Base-by-base conservation (phyloP, 1,140 invertebrate genomes). In the Magallana ariakensis region DNA sequence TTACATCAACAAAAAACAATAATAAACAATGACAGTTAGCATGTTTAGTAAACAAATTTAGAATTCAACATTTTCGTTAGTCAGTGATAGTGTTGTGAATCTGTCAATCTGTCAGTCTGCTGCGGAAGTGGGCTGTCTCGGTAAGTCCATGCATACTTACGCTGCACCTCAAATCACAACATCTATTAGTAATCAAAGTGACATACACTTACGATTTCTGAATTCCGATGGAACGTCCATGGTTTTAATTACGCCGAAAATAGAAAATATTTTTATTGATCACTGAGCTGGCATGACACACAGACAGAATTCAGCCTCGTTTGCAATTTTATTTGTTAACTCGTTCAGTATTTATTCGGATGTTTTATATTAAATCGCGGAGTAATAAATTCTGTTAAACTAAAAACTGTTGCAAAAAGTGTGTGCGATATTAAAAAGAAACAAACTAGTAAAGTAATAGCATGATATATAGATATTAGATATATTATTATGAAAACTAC, bases 191-290 rank as follows among this genome's bases (percentile, higher is more conserved):
- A 7, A 81, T 81, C 15, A 81, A 81, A 81, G 13, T 81, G 54
- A 81, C 80, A 81, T 81, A 81, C 80, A 81, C 80, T 81, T 81
- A 81, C 80, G 80, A 54, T 81, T 53, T 81, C 80, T 81, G 80
- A 81, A 53, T 54, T 81, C 80, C 54, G 80, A 81, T 81, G 46
- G 80, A 54, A 81, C 46, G 15, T 81, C 80, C 46, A 81, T 80
- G 22, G 16, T 46, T 46, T 33, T 33, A 46, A 80, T 19, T 13
- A 46, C 7, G 10, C 80, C 9, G 22, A 53, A 46, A 46, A 80
- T 13, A 10, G 53, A 3, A 46, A 46, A 46, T 46, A 46, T 7
- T 10, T 53, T 66, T 19, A 66, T 66, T 80, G n/a, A 33, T 80
- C 33, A 54, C 80, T 81, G 80, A 81, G 80, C n/a, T 81, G 80